Evolutionary conservation across 2,888 invertebrate genomes (phyloP).

Genomic region (Agriopis marginaria): DNA sequence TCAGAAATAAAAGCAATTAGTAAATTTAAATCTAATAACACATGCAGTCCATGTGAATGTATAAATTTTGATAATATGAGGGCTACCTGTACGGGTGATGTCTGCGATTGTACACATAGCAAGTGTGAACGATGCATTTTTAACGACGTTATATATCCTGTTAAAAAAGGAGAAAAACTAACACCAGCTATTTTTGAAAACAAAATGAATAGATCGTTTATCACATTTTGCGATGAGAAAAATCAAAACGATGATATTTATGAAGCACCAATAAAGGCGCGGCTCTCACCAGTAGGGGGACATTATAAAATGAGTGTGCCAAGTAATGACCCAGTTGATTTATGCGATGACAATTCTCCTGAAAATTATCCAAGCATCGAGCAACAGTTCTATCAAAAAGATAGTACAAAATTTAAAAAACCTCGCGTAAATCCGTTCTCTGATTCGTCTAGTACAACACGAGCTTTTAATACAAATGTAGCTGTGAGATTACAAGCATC

Average conservation of each 20-base stretch:
- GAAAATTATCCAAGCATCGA: neutral
- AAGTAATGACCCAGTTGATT: neutral
- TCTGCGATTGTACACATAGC: slow-evolving; percentile 14
- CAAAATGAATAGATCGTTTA: slow-evolving; percentile 26
- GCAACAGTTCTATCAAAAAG: neutral
- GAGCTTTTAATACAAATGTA: neutral
- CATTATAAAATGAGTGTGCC: neutral
- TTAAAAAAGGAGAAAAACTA: slow-evolving; percentile 36
- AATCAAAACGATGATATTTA: neutral
- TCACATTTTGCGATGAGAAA: neutral
- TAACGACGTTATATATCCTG: slow-evolving; percentile 20
- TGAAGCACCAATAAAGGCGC: neutral
- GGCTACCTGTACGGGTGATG: slow-evolving; percentile 15
- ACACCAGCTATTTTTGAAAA: slow-evolving; percentile 27
- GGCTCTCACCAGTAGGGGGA: neutral
- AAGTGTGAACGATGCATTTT: slow-evolving; percentile 18
- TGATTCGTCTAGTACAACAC: neutral
- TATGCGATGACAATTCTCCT: neutral
- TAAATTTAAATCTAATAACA: slow-evolving; percentile 18
- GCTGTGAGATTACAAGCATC: neutral
- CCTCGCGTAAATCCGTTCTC: neutral
- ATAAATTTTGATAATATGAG: slow-evolving; percentile 31
- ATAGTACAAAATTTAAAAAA: neutral
- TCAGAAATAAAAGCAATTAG: slow-evolving; percentile 10
- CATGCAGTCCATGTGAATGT: slow-evolving; percentile 39